These are phyloP conservation scores for Platerodrilus igneus DNA, from an alignment of 2,888 invertebrate genomes.

Conservation along the genomic window DNA sequence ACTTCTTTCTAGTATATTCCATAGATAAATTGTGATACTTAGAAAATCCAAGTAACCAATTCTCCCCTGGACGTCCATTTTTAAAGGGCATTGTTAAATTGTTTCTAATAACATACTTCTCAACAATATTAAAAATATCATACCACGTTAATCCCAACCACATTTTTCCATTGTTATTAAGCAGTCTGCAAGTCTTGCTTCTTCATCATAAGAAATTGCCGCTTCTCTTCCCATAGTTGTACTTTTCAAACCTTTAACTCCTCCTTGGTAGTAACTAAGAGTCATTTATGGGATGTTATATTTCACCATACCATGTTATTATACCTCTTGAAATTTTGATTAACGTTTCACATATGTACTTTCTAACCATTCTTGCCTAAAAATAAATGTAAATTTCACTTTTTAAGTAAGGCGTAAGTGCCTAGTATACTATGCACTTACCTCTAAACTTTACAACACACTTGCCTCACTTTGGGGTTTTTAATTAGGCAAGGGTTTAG, in stretches of 20 bases:
- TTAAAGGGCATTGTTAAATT: no score
- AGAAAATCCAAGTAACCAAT: no score
- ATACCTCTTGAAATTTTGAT: slow-evolving; percentile 8
- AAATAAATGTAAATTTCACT: no score
- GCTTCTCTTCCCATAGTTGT: slow-evolving; percentile 9
- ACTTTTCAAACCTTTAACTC: slow-evolving; percentile 12
- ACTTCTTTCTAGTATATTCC: no score
- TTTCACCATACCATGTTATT: slow-evolving; percentile 11
- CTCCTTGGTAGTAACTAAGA: slow-evolving; percentile 14
- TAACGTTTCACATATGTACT: slow-evolving; percentile 2
- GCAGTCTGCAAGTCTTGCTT: slow-evolving; percentile 3
- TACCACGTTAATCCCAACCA: no score
- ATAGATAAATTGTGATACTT: no score
- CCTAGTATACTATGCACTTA: background rate
- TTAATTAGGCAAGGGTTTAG: slow-evolving; percentile 13
- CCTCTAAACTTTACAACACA: background rate
- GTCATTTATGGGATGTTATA: slow-evolving; percentile 15
- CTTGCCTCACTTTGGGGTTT: slow-evolving; percentile 10
- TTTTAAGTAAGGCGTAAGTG: no score
- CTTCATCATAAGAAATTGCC: slow-evolving; percentile 1
- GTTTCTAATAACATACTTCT: slow-evolving; percentile 24
- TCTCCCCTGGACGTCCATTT: no score
- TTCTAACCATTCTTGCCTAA: slow-evolving; percentile 7
- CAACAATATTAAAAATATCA: slow-evolving; percentile 27
- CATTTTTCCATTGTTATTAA: slow-evolving; percentile 10